Conservation (phyloP, 2,797 vertebrate genomes). For the Eupleurogrammus muticus region DNA sequence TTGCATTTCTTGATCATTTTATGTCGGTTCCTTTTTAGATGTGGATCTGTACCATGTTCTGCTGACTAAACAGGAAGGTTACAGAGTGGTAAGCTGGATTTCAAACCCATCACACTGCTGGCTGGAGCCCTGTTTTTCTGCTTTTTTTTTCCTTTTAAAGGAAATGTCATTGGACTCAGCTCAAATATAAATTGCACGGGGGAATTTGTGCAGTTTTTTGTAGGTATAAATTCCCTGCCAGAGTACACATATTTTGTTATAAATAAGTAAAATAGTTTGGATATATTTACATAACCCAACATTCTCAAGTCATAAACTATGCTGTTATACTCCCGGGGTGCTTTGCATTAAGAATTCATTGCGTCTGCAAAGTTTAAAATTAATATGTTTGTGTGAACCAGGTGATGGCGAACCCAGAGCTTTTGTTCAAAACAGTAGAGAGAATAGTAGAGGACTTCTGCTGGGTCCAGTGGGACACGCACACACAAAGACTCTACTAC, state of each 20-base stretch:
- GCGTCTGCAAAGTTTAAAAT: constrained; percentile 39
- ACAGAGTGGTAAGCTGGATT: constrained; percentile 87
- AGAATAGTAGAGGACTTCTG: constrained; percentile 90
- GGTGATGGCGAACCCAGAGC: constrained; percentile 89
- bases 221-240: constrained; percentile 9
- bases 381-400: constrained; percentile 68
- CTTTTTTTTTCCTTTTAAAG: constrained; percentile 3
- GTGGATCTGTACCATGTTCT: constrained; percentile 90
- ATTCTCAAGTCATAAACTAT: constrained; percentile 26
- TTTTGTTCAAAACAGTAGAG: constrained; percentile 82
- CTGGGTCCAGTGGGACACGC: constrained; percentile 95
- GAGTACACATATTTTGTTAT: constrained; percentile 17
- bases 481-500: constrained; percentile 92
- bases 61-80: constrained; percentile 87
- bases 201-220: constrained; percentile 1
- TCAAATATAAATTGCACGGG: constrained; percentile 14
- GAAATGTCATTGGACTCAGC: background rate
- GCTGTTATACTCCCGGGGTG: constrained; percentile 16
- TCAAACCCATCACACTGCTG: background rate
- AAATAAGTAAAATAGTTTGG: constrained; percentile 36
- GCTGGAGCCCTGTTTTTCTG: background rate
- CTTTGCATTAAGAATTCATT: constrained; percentile 42
- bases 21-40: constrained; percentile 81
- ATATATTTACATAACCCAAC: constrained; percentile 30
- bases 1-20: background rate